Conservation (phyloP, 1,140 invertebrate genomes). For the Bursaphelenchus mucronatus region DNA sequence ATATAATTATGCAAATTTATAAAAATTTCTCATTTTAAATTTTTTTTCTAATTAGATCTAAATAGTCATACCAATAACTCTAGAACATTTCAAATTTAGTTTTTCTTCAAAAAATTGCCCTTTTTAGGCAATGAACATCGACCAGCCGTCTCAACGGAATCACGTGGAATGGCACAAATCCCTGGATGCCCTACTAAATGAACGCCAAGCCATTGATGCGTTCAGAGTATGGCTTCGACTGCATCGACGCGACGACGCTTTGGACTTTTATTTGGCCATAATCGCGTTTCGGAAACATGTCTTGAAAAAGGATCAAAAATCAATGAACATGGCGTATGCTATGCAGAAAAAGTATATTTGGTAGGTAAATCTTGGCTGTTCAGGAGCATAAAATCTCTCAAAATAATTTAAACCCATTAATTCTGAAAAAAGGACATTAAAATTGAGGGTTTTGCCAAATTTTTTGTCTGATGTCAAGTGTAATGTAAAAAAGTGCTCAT, state of each 20-base stretch:
- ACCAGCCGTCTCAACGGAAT: not conserved
- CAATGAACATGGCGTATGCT: constrained; percentile 22
- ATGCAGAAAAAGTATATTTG: constrained; percentile 31
- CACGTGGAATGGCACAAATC: constrained; percentile 14
- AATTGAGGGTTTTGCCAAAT: no score
- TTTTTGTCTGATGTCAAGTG: no score
- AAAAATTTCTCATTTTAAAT: no score
- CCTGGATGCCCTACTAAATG: constrained; percentile 2
- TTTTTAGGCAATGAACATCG: constrained; percentile 12
- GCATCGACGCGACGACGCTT: constrained; percentile 25
- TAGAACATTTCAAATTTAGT: no score
- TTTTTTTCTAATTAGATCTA: no score
- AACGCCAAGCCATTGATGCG: constrained; percentile 19
- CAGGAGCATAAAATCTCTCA: not conserved
- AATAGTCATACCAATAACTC: no score
- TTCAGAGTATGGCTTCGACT: constrained; percentile 16
- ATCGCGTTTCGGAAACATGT: constrained; percentile 22
- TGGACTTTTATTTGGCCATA: constrained; percentile 34
- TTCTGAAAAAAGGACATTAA: no score
- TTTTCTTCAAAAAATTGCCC: no score
- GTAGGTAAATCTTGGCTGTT: constrained; percentile 6
- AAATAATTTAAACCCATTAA: no score
- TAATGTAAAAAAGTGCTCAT: no score
- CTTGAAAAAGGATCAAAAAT: constrained; percentile 12
- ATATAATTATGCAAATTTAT: no score